Percentiles rank a stretch among this genome's conserved stretches.
phyloP scores from a whole-genome alignment of 2,113 vertebrate species.

The Rhynchomys soricoides region DNA sequence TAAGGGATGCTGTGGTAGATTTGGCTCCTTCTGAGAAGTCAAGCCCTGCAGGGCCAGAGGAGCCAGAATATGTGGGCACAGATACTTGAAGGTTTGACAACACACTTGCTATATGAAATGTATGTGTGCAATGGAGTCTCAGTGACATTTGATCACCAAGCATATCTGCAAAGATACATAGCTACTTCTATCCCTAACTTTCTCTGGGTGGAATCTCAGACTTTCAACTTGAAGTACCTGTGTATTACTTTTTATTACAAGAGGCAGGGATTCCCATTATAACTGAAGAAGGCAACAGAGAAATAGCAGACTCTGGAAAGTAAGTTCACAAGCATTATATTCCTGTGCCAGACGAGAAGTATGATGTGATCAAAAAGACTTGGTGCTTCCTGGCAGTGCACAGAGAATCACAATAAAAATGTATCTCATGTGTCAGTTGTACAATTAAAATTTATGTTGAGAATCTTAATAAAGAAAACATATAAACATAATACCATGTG shows the following conservation, averaged over 20 bases:
- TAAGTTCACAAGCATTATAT: background rate
- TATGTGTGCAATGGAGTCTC: background rate
- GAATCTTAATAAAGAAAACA: conserved; percentile 31
- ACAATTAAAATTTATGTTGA: conserved; percentile 12
- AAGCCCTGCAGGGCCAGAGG: background rate
- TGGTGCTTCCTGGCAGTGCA: background rate
- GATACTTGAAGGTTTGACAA: background rate
- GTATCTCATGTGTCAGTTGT: background rate
- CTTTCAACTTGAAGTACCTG: background rate
- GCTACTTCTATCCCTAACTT: too few species aligned
- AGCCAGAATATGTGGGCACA: background rate
- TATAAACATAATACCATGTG: background rate
- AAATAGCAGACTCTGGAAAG: background rate
- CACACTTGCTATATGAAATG: background rate
- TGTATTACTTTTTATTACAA: background rate
- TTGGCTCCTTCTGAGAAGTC: background rate
- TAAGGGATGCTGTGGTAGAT: background rate
- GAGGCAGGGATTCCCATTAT: background rate
- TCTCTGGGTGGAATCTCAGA: background rate
- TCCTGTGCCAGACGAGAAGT: background rate
- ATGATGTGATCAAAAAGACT: background rate
- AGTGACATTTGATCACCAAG: background rate
- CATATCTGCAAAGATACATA: background rate
- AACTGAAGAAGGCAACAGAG: conserved; percentile 6
- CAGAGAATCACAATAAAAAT: background rate